Base-by-base conservation (phyloP, 2,797 vertebrate genomes). In the Apogon talboti region DNA sequence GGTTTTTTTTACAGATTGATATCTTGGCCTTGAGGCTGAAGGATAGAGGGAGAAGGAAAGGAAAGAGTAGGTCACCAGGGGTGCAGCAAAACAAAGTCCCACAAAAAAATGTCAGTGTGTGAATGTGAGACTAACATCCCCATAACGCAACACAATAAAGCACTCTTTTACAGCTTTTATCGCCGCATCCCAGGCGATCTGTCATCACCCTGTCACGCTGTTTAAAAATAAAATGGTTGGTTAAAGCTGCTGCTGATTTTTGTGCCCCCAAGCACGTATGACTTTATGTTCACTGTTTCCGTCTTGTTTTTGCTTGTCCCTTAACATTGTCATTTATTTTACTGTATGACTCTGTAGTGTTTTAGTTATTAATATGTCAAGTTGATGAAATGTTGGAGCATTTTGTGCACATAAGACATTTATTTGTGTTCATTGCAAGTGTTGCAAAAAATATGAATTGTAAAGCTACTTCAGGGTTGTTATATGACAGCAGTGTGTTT, bases 161-260 rank as follows among this genome's bases (percentile, higher is more conserved):
- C 43, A 48, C 21, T 47, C 33, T 46, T 76, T 81, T 46, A 53
- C 51, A 43, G 63, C 33, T 30, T 66, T 49, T 24, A 12, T 65
- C 48, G 66, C 66, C 61, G 68, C 78, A 68, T 66, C 82, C 47
- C 57, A 10, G 51, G 49, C 9, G 16, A 66, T 66, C 58, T 28
- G 47, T 77, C 77, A 62, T 68, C 65, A 56, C 51, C n/a, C 43
- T 55, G 49, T 84, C 92, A 89, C 2, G 0, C 92, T 92, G 90
- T 93, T 93, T 92, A 91, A 93, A 94, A 91, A 90, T 13, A 59
- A 84, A 86, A 64, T 74, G 19, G 75, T 66, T 78, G 58, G 45
- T 81, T 87, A 83, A 74, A 60, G 33, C 65, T 76, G 74, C 79
- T 79, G 59, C 65, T 78, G 71, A 82, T 81, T 80, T 87, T 84